Conservation (phyloP, 2,888 invertebrate genomes). For the Meandrusa payeni region DNA sequence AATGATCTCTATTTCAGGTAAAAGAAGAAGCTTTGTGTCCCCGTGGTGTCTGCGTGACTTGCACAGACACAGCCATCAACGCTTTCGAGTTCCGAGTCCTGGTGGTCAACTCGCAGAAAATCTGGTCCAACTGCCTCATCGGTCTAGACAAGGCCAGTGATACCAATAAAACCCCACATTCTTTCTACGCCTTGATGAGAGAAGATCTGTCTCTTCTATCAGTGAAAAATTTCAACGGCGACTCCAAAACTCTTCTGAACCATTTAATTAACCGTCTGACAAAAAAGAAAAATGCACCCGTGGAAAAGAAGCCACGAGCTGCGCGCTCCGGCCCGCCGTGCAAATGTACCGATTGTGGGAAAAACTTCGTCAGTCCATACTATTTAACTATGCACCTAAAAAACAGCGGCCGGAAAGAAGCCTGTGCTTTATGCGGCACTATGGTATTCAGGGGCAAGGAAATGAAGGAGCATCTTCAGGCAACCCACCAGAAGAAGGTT, state of each 20-base stretch:
- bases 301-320: slow-evolving; percentile 37
- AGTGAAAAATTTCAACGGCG: slow-evolving; percentile 46
- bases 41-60: slow-evolving; percentile 50
- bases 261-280: slow-evolving; percentile 41
- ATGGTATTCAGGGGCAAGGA: slow-evolving; percentile 47
- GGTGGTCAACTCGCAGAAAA: slow-evolving; percentile 46
- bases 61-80: slow-evolving; percentile 51
- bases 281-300: slow-evolving; percentile 33
- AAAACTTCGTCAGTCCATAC: slow-evolving; percentile 54
- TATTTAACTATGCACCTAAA: slow-evolving; percentile 55
- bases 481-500: slow-evolving; percentile 42
- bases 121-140: slow-evolving; percentile 51
- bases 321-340: slow-evolving; percentile 48
- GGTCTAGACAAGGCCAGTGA: slow-evolving; percentile 38
- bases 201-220: slow-evolving; percentile 46
- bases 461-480: slow-evolving; percentile 49
- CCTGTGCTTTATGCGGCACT: slow-evolving; percentile 52
- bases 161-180: slow-evolving; percentile 34
- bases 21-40: slow-evolving; percentile 52
- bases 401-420: slow-evolving; percentile 65
- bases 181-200: slow-evolving; percentile 52
- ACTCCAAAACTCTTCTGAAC: slow-evolving; percentile 44
- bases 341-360: slow-evolving; percentile 58
- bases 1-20: too few species aligned
- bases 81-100: slow-evolving; percentile 57